These are phyloP conservation scores for Nomada lathburiana DNA, from an alignment of 2,888 invertebrate species.

Conservation along the genomic window DNA sequence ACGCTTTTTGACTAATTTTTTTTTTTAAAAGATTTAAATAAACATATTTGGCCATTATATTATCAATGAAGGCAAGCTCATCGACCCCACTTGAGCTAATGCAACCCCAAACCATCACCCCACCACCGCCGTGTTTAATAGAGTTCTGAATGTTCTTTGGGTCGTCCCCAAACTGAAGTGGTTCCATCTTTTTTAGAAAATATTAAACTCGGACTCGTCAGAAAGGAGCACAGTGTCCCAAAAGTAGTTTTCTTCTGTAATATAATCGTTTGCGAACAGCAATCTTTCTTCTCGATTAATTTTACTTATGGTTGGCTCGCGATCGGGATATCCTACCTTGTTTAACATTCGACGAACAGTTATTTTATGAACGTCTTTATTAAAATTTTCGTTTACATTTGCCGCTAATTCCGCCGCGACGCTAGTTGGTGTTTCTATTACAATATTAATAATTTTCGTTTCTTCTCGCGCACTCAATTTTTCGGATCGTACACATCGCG, in stretches of 20 bases:
- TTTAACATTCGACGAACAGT: background rate
- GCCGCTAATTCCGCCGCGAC: no score
- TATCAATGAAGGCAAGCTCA: background rate
- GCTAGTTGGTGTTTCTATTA: no score
- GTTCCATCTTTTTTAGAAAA: conserved; percentile 1
- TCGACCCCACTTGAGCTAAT: background rate
- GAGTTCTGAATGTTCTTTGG: background rate
- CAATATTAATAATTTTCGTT: background rate
- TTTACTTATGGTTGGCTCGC: background rate
- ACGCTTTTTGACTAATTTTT: background rate
- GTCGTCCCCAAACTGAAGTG: background rate
- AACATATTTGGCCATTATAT: background rate
- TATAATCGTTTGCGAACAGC: conserved; percentile 4
- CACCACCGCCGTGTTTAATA: conserved; percentile 11
- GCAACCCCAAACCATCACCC: background rate
- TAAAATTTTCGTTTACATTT: background rate
- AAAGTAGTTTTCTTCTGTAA: background rate
- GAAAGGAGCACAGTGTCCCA: background rate
- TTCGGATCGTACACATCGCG: background rate
- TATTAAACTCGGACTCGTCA: conserved; percentile 3
- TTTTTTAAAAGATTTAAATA: background rate
- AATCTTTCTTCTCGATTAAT: background rate
- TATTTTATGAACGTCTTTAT: background rate
- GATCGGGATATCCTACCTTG: background rate
- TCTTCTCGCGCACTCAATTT: background rate